Evolutionary conservation across 2,888 invertebrate species (phyloP), one percentile per base, ranked within the genome.

Genomic region (Steinernema carpocapsae): DNA sequence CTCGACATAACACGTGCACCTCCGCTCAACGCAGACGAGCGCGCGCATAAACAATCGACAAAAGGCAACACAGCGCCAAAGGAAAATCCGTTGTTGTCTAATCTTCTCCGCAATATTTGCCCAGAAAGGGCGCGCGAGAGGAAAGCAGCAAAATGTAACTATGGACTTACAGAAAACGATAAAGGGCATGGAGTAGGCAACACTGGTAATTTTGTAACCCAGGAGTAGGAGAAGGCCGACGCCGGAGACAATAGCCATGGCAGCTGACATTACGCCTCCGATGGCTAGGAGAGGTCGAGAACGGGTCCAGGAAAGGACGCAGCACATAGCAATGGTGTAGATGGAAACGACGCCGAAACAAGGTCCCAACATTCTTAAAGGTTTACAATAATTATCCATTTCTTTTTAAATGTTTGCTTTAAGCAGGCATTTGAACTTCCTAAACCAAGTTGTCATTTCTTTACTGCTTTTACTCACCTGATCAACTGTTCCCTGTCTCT

Each of bases 221-320:
- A 93, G 90, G 88, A 95, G 94, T 89, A 94, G 92, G 83, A 94
- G 93, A 74, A 94, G 90, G 3, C 95, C 95, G 84, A 95, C 95
- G 0, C 94, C 94, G 0, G 94, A 72, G 32, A 92, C 90, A 0
- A 95, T 95, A 3, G 94, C 94, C 92, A 95, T 93, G 0, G 93
- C 93, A 0, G 95, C 94, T 0, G 94, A 94, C 22, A 95, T 88
- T 83, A 95, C 95, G 24, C 95, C 95, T 80, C 94, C 91, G 51
- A 95, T 90, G 0, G 95, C 95, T 26, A 95, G 89, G 73, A 78
- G 74, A 12, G 81, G 81, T 87, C 95, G 94, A 37, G 94, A 94
- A 73, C 94, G 91, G 29, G 95, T 94, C 92, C 94, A 94, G 87
- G 95, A 85, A 26, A 77, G 46, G 12, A 84, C 83, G 75, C 87